A percentile compares a stretch with the other conserved stretches of the same genome.
Evolutionary conservation across 2,888 invertebrate species (phyloP).

Genomic region (Neoascia interrupta): DNA sequence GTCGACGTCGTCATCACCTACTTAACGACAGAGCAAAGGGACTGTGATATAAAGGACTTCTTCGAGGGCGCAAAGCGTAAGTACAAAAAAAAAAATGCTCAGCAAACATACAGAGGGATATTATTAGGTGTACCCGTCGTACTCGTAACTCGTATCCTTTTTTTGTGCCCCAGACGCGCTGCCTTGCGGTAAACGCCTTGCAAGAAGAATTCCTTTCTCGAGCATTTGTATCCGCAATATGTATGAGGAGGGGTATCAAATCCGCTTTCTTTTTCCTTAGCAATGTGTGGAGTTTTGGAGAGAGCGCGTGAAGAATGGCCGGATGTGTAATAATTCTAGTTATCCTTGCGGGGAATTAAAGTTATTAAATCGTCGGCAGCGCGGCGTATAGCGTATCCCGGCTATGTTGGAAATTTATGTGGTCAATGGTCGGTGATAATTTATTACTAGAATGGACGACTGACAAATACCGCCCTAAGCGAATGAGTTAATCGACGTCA

Average conservation of each 20-base stretch:
- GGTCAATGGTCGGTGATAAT: constrained; percentile 55
- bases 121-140: constrained; percentile 43
- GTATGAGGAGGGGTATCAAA: constrained; percentile 5
- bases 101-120: constrained; percentile 32
- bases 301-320: constrained; percentile 34
- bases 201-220: constrained; percentile 32
- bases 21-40: constrained; percentile 39
- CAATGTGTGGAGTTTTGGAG: background rate
- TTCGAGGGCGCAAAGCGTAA: too few species aligned
- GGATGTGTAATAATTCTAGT: constrained; percentile 46
- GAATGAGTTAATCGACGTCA: constrained; percentile 52
- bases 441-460: constrained; percentile 35
- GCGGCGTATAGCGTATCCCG: too few species aligned
- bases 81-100: constrained; percentile 22
- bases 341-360: constrained; percentile 38
- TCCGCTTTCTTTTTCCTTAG: too few species aligned
- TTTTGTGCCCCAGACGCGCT: constrained; percentile 10
- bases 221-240: background rate
- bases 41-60: constrained; percentile 29
- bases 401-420: too few species aligned
- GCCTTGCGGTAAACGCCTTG: constrained; percentile 23
- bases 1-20: constrained; percentile 9
- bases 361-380: constrained; percentile 47
- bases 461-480: constrained; percentile 32
- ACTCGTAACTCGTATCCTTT: constrained; percentile 22